phyloP scores from a whole-genome alignment of 2,797 vertebrate species.

The Crocodylus rhombifer region DNA sequence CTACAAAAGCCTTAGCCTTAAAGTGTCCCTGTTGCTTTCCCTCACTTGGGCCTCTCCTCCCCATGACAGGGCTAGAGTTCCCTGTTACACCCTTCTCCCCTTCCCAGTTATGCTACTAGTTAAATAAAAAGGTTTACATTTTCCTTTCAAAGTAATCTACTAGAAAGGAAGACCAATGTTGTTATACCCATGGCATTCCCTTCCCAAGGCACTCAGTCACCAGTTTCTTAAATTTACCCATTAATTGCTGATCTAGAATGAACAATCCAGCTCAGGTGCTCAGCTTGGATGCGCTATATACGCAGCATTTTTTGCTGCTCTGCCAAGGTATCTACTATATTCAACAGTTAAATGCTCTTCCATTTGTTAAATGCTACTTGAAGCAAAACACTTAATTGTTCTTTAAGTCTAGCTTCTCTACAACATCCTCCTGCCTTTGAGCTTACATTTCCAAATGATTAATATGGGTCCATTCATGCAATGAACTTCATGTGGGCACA shows the following conservation, averaged over 20 bases:
- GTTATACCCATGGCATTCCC: not conserved
- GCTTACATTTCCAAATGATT: slow-evolving; percentile 50
- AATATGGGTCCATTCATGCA: slow-evolving; percentile 9
- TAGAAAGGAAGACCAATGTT: not conserved
- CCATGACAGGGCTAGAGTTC: no score
- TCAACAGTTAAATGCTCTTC: slow-evolving; percentile 35
- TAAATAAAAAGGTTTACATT: no score
- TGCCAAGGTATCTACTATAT: not conserved
- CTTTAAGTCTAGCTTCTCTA: not conserved
- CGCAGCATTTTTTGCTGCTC: not conserved
- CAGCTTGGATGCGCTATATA: slow-evolving; percentile 4
- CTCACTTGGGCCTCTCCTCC: no score
- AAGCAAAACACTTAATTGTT: slow-evolving; percentile 68
- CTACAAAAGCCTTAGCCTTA: no score
- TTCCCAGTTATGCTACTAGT: no score
- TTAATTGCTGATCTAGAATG: not conserved
- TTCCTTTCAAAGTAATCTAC: not conserved
- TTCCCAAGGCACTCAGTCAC: not conserved
- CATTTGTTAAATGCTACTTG: slow-evolving; percentile 52
- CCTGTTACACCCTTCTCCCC: no score
- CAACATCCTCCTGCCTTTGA: slow-evolving; percentile 42
- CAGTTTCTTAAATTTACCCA: slow-evolving; percentile 16
- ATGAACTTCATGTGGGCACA: slow-evolving; percentile 4
- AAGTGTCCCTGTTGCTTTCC: no score
- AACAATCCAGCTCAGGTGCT: slow-evolving; percentile 25